Evolutionary conservation across 1,140 invertebrate genomes (phyloP).

Genomic region (Drosophila rhopaloa): DNA sequence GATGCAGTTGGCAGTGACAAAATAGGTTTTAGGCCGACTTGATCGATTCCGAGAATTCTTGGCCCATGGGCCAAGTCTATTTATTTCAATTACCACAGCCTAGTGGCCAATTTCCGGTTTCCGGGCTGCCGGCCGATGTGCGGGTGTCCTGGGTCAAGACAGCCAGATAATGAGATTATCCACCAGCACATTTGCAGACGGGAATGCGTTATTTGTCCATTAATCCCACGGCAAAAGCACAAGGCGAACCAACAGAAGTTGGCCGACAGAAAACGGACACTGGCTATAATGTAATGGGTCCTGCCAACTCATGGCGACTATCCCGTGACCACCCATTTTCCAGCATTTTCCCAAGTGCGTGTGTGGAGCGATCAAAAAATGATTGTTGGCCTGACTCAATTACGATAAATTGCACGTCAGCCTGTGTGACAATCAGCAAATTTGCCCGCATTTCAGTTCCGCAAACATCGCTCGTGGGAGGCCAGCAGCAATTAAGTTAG

Average conservation of each 20-base stretch:
- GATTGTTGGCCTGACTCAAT: slow-evolving; percentile 48
- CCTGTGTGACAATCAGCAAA: slow-evolving; percentile 47
- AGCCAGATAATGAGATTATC: slow-evolving; percentile 48
- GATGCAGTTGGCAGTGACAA: slow-evolving; percentile 15
- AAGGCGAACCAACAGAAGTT: slow-evolving; percentile 11
- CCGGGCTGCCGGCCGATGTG: slow-evolving; percentile 12
- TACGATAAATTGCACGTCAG: slow-evolving; percentile 54
- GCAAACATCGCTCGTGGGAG: slow-evolving; percentile 36
- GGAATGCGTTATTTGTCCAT: slow-evolving; percentile 50
- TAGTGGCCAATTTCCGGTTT: slow-evolving; percentile 47
- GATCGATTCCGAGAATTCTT: slow-evolving; percentile 22
- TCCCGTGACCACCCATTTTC: background rate
- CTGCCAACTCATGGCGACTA: slow-evolving; percentile 30
- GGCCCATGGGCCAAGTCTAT: slow-evolving; percentile 27
- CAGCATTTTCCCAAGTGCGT: slow-evolving; percentile 14
- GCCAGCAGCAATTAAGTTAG: slow-evolving; percentile 47
- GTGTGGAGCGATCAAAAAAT: slow-evolving; percentile 47
- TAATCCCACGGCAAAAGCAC: slow-evolving; percentile 44
- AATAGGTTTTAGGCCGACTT: slow-evolving; percentile 25
- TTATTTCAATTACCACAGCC: slow-evolving; percentile 44
- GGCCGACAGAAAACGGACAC: slow-evolving; percentile 16
- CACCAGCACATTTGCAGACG: slow-evolving; percentile 47
- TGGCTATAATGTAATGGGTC: slow-evolving; percentile 37
- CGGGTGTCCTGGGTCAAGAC: slow-evolving; percentile 24
- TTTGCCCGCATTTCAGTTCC: slow-evolving; percentile 46